Conservation (phyloP, 2,113 vertebrate species). For the Labeo catla region DNA sequence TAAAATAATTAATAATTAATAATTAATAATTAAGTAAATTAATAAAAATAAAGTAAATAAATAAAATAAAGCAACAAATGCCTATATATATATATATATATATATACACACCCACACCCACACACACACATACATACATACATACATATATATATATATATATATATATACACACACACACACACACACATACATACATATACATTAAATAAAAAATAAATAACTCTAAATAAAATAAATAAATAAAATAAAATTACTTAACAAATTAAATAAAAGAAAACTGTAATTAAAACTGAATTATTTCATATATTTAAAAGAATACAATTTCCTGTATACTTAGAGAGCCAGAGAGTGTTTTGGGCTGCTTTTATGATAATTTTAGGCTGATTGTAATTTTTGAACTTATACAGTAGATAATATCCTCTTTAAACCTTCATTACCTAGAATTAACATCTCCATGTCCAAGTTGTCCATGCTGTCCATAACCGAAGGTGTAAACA, state of each 20-base stretch:
- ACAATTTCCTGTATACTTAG: background rate
- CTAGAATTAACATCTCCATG: constrained; percentile 98
- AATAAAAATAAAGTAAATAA: background rate
- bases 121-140: too few relatives aligned
- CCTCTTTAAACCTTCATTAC: constrained; percentile 67
- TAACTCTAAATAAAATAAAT: background rate
- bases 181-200: too few relatives aligned
- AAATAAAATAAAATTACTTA: background rate
- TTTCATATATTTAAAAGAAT: background rate
- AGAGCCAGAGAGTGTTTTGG: background rate
- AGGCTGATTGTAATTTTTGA: background rate
- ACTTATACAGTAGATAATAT: background rate
- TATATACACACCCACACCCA: too few relatives aligned
- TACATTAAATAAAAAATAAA: too few relatives aligned
- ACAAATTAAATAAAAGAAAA: too few relatives aligned
- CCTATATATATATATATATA: too few relatives aligned
- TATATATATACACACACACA: too few relatives aligned
- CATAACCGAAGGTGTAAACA: constrained; percentile 97
- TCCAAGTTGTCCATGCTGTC: constrained; percentile 96
- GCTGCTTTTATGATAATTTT: background rate
- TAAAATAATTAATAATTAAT: too few relatives aligned
- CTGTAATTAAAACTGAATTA: too few relatives aligned
- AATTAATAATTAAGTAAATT: too few relatives aligned
- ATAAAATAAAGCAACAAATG: background rate
- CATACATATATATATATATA: too few relatives aligned